A percentile compares a stretch with the other conserved stretches of the same genome.
phyloP scores from a whole-genome alignment of 2,888 invertebrate species.

The Amphimallon solstitiale region DNA sequence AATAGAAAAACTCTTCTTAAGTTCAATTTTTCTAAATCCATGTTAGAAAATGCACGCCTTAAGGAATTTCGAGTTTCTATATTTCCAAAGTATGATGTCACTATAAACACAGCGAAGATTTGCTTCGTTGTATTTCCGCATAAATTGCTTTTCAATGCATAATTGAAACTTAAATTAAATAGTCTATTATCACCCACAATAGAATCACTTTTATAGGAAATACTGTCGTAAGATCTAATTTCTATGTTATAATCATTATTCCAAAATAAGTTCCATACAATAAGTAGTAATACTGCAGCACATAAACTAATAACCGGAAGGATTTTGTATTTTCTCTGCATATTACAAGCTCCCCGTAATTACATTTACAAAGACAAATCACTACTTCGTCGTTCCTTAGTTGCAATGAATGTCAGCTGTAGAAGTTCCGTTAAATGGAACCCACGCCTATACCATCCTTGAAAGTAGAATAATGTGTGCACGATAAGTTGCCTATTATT shows the following conservation, averaged over 20 bases:
- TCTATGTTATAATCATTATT: background rate
- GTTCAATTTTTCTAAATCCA: slow-evolving; percentile 69
- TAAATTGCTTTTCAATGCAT: slow-evolving; percentile 49
- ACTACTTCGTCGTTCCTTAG: too few relatives aligned
- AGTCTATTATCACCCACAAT: slow-evolving; percentile 42
- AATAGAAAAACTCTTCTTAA: slow-evolving; percentile 76
- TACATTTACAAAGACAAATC: too few relatives aligned
- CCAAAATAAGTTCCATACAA: slow-evolving; percentile 9
- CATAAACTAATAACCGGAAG: slow-evolving; percentile 1
- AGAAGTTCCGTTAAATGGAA: too few relatives aligned
- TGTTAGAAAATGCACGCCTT: slow-evolving; percentile 71
- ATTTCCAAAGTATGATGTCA: slow-evolving; percentile 83
- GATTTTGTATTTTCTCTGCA: slow-evolving; percentile 16
- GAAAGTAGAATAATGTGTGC: too few relatives aligned
- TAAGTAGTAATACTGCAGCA: background rate
- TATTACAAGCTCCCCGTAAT: background rate
- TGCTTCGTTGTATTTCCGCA: slow-evolving; percentile 47
- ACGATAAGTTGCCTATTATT: too few relatives aligned
- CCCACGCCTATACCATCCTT: too few relatives aligned
- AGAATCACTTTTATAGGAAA: background rate
- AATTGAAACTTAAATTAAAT: slow-evolving; percentile 53
- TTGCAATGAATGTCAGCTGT: too few relatives aligned
- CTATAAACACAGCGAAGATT: slow-evolving; percentile 66
- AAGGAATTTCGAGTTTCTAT: slow-evolving; percentile 76
- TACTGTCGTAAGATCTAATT: slow-evolving; percentile 9